phyloP scores from a whole-genome alignment of 2,113 vertebrate species.

The Eolophus roseicapilla region DNA sequence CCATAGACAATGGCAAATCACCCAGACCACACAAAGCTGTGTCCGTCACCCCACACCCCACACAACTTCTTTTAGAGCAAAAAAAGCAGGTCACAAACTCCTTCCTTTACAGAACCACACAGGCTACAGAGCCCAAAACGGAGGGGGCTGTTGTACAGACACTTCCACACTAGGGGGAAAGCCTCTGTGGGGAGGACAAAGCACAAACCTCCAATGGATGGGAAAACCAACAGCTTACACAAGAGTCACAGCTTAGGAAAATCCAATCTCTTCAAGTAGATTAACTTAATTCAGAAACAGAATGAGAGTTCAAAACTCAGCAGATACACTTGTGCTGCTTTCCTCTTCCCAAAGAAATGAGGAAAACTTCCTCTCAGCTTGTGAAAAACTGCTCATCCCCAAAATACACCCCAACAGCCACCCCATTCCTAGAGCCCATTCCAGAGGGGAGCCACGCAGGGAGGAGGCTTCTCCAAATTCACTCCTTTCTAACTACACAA shows the following conservation, averaged over 20 bases:
- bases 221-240: neutral
- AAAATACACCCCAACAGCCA: fast-evolving
- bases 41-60: neutral
- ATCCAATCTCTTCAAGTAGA: neutral
- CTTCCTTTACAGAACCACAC: neutral
- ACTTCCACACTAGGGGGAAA: neutral
- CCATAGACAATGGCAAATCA: neutral
- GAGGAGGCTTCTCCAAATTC: neutral
- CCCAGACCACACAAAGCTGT: neutral
- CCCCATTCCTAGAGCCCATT: neutral
- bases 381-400: neutral
- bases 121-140: neutral
- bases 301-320: neutral
- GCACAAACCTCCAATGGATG: neutral
- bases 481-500: neutral
- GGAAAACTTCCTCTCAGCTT: neutral
- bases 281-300: neutral
- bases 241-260: neutral
- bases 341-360: neutral
- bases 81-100: neutral
- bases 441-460: neutral
- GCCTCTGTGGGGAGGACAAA: neutral
- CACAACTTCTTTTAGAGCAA: neutral
- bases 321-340: neutral
- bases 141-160: neutral